Percentiles rank a stretch among this genome's conserved stretches.
Conservation (phyloP, 2,113 vertebrate genomes). For the Chauna torquata region DNA sequence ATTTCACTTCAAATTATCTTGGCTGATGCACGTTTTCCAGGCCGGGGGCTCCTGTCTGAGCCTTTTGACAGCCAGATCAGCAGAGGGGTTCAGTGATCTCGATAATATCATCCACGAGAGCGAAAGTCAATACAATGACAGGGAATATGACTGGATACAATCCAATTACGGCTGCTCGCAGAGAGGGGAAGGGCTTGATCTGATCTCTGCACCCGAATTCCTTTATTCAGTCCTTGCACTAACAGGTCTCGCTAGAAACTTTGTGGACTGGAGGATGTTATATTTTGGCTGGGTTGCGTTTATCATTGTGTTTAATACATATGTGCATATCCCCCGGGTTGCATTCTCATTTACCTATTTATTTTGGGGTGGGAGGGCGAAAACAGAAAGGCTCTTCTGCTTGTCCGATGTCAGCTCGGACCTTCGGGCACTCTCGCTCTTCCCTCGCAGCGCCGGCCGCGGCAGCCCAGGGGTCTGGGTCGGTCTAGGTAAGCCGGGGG, state of each 20-base stretch:
- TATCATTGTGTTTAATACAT: not conserved
- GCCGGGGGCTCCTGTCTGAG: constrained; percentile 88
- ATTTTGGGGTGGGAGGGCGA: not conserved
- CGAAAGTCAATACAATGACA: constrained; percentile 93
- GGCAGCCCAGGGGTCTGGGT: not conserved
- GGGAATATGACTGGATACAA: constrained; percentile 92
- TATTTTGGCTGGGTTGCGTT: not conserved
- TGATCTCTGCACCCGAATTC: constrained; percentile 59
- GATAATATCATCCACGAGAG: constrained; percentile 92
- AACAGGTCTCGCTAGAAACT: constrained; percentile 56
- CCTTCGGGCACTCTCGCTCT: not conserved
- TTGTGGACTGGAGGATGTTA: not conserved
- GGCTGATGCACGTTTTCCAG: constrained; percentile 88
- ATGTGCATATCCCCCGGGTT: no score
- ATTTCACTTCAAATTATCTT: constrained; percentile 95
- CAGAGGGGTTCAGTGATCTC: constrained; percentile 88
- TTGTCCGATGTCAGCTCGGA: not conserved
- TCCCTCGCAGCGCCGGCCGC: not conserved
- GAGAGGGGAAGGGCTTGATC: constrained; percentile 64
- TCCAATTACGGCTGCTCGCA: constrained; percentile 93
- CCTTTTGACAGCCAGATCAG: constrained; percentile 93
- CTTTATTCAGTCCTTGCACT: constrained; percentile 59
- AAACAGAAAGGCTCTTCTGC: not conserved
- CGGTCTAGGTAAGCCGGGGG: not conserved
- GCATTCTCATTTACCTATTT: not conserved